A percentile compares a stretch with the other conserved stretches of the same genome.
phyloP scores from a whole-genome alignment of 23 tunicate species.

The Phallusia fumigata region DNA sequence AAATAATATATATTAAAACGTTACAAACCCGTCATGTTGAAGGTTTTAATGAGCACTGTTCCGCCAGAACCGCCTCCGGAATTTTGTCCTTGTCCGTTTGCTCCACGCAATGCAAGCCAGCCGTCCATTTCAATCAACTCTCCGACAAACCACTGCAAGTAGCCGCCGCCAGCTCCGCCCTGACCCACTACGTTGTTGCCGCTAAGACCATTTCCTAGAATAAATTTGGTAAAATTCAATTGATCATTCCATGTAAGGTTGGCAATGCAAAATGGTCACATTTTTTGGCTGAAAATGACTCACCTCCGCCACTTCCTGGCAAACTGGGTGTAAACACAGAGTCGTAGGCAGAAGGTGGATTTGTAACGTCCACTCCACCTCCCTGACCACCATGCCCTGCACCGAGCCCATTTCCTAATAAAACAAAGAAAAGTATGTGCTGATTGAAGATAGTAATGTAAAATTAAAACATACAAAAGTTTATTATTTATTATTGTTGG shows the following conservation, averaged over 20 bases:
- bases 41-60: slow-evolving; percentile 23
- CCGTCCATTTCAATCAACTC: slow-evolving; percentile 31
- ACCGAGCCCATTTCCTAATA: slow-evolving; percentile 23
- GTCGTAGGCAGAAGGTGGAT: slow-evolving; percentile 11
- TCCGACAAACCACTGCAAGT: slow-evolving; percentile 21
- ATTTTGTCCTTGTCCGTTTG: slow-evolving; percentile 12
- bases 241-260: no score
- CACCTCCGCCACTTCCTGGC: slow-evolving; percentile 39
- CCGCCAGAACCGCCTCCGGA: slow-evolving; percentile 40
- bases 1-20: background rate
- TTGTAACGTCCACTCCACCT: slow-evolving; percentile 9
- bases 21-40: slow-evolving; percentile 26
- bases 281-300: no score
- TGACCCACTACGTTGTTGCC: background rate
- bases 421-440: background rate
- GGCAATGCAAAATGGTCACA: no score
- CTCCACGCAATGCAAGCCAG: slow-evolving; percentile 27
- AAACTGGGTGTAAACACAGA: slow-evolving; percentile 3
- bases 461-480: no score
- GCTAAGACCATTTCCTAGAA: slow-evolving; percentile 5
- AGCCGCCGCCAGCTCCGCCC: slow-evolving; percentile 26
- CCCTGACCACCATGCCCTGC: slow-evolving; percentile 41
- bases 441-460: no score
- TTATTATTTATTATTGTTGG: no score
- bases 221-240: no score